phyloP scores from a whole-genome alignment of 2,113 vertebrate genomes.

The Oryzias javanicus region DNA sequence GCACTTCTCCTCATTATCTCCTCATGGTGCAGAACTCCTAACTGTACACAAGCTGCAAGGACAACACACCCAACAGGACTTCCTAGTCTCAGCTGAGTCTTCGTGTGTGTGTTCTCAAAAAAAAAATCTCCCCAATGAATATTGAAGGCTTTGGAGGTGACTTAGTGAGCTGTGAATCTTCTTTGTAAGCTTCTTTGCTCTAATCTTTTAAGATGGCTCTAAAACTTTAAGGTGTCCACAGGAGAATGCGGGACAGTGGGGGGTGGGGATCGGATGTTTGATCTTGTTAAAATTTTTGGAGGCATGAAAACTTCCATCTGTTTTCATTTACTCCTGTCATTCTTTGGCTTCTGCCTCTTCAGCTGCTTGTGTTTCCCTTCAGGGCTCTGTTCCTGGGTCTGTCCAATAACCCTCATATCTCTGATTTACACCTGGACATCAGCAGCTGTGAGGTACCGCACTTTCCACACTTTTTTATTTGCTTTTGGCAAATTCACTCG shows the following conservation, averaged over 20 bases:
- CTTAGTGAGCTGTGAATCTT: conserved; percentile 27
- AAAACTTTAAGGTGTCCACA: conserved; percentile 43
- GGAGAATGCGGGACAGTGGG: conserved; percentile 2
- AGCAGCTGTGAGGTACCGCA: conserved; percentile 85
- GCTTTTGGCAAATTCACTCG: conserved; percentile 14
- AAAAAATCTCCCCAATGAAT: conserved; percentile 20
- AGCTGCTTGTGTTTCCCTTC: conserved; percentile 43
- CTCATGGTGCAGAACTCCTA: conserved; percentile 33
- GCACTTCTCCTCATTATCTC: conserved; percentile 48
- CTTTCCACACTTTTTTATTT: conserved; percentile 4
- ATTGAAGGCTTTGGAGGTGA: conserved; percentile 25
- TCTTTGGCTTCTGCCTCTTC: conserved; percentile 1
- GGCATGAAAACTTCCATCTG: conserved; percentile 11
- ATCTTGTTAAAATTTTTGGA: conserved; percentile 28
- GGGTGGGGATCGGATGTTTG: background rate
- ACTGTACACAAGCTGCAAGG: conserved; percentile 27
- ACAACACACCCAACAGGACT: conserved; percentile 28
- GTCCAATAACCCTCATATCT: conserved; percentile 87
- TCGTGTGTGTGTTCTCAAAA: background rate
- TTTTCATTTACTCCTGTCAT: conserved; percentile 1
- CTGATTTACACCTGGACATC: conserved; percentile 86
- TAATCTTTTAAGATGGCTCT: conserved; percentile 54
- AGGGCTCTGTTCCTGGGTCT: conserved; percentile 87
- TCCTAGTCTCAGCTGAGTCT: conserved; percentile 4
- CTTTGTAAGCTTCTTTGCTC: conserved; percentile 59